These are phyloP conservation scores for Tholera decimalis DNA, from an alignment of 2,888 invertebrate species.

Conservation along the genomic window DNA sequence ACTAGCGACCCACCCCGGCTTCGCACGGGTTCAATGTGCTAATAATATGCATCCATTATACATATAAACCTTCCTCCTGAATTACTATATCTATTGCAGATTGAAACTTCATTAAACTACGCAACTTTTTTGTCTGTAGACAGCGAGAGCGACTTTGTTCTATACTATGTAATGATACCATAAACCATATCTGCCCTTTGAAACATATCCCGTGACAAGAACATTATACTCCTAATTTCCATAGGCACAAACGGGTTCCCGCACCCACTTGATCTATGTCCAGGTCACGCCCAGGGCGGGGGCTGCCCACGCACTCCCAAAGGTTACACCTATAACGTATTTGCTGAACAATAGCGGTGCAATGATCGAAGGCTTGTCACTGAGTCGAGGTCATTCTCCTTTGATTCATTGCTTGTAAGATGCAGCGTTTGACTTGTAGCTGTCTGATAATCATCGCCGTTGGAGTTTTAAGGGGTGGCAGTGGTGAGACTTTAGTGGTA, in stretches of 20 bases:
- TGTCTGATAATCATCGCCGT: constrained; percentile 23
- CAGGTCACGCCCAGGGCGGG: constrained; percentile 78
- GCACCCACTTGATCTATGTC: constrained; percentile 67
- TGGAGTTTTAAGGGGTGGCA: constrained; percentile 13
- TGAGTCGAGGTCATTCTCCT: constrained; percentile 72
- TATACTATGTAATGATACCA: too few species aligned
- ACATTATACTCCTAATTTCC: constrained; percentile 49
- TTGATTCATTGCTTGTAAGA: constrained; percentile 71
- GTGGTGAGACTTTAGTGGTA: neutral
- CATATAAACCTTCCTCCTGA: too few species aligned
- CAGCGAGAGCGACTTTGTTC: too few species aligned
- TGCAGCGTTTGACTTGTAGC: constrained; percentile 38
- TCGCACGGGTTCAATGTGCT: too few species aligned
- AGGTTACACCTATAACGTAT: constrained; percentile 74
- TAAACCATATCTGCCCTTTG: constrained; percentile 1
- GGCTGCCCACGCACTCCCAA: constrained; percentile 75
- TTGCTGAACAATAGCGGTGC: constrained; percentile 69
- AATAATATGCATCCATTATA: too few species aligned
- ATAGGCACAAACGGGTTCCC: constrained; percentile 58
- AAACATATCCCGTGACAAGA: constrained; percentile 16
- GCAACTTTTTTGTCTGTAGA: too few species aligned
- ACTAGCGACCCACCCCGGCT: too few species aligned
- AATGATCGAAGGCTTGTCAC: constrained; percentile 76
- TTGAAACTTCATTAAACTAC: too few species aligned
- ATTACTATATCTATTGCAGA: too few species aligned